Evolutionary conservation across 92 coral and sea anemone species (phyloP), one percentile per base, ranked within the genome.

Genomic region (Parazoanthus swiftii): DNA sequence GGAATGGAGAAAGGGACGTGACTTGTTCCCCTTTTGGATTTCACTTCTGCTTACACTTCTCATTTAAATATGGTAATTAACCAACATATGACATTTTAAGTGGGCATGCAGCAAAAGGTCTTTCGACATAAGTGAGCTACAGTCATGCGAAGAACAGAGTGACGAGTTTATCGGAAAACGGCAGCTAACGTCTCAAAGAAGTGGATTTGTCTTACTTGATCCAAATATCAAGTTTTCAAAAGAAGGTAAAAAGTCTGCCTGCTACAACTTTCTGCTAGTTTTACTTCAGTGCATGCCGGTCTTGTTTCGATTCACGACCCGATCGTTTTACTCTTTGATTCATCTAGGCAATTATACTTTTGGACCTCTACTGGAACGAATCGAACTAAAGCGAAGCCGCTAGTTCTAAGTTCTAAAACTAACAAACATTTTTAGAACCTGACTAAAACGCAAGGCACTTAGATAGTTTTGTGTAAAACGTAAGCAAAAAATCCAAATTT

Each of bases 1-100:
- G n/a, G 18, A n/a, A 72, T 16, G 15, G 18, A 26, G 14, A 25
- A 14, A 70, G 14, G 26, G 23, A 84, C 65, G 79, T 50, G 79
- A 18, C 79, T 72, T 4, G 4, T 68, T 33, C 36, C 43, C n/a
- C 36, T 21, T 29, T 29, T 33, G 66, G 79, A 46, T 46, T 84
- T 43, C 6, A 21, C 25, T 84, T 84, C 72, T 84, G 42, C 86
- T 42, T 84, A 54, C 38, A 84, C 78, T 48, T 84, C 87, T 70
- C 59, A 84, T 84, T 84, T 71, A 46, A 84, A 84, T 84, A 84
- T 84, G 87, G 66, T 84, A 84, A 84, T 82, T 71, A 72, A 51
- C 66, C 11, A 71, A 73, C 39, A 2, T 70, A 71, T 84, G 87
- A 84, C 79, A 84, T 72, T 71, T 46, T 70, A 37, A 44, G 18